Conservation (phyloP, 2,888 invertebrate genomes). For the Caenorhabditis sinica region DNA sequence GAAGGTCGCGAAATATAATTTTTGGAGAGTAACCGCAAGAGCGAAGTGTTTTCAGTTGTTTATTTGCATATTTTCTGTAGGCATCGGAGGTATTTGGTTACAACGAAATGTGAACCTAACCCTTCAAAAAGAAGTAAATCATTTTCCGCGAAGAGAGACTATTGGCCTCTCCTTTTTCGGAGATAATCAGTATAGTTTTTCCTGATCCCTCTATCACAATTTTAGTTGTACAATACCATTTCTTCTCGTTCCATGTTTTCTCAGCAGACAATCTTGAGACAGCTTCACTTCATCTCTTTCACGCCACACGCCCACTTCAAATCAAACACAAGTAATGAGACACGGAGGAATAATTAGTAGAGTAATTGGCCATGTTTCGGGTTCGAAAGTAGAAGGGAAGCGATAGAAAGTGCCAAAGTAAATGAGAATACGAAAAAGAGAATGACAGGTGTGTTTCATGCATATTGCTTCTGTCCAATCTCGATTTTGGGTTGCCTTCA, state of each 20-base stretch:
- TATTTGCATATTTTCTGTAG: constrained; percentile 16
- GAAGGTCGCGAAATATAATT: constrained; percentile 21
- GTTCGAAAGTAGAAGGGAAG: constrained; percentile 3
- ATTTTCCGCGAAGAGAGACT: constrained; percentile 18
- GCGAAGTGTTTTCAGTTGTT: constrained; percentile 37
- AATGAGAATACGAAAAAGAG: constrained; percentile 37
- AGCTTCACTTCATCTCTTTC: constrained; percentile 36
- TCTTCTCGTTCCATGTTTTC: not conserved
- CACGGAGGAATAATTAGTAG: constrained; percentile 55
- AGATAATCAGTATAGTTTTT: constrained; percentile 41
- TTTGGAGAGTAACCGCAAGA: constrained; percentile 30
- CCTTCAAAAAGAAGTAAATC: constrained; percentile 43
- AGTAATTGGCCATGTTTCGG: constrained; percentile 62
- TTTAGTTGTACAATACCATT: constrained; percentile 30
- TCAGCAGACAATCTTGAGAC: constrained; percentile 7
- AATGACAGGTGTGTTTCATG: constrained; percentile 19
- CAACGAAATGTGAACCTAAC: constrained; percentile 17
- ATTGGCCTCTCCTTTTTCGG: constrained; percentile 7
- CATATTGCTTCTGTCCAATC: not conserved
- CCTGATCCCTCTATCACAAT: constrained; percentile 5
- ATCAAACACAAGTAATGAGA: constrained; percentile 49
- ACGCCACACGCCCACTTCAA: constrained; percentile 40
- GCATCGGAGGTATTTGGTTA: constrained; percentile 23
- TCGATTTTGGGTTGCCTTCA: not conserved
- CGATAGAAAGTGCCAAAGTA: constrained; percentile 41